Evolutionary conservation across 2,797 vertebrate genomes (phyloP), one percentile per base, ranked within the genome.

Genomic region (Enteromius afrohamiltoni): DNA sequence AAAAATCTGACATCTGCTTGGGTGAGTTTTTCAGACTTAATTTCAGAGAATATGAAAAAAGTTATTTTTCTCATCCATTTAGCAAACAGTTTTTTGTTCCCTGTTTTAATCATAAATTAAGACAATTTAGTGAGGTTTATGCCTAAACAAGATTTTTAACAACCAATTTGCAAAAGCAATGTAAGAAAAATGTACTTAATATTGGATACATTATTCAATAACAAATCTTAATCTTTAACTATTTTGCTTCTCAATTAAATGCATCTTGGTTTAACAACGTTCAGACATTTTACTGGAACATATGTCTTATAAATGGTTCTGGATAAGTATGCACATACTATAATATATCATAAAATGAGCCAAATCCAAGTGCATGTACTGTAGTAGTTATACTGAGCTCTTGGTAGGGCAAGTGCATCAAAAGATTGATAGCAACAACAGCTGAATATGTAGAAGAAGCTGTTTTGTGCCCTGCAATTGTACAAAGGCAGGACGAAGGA

Each of bases 401-500:
- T 13, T 34, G 29, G 42, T 37, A 65, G 37, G 49, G 73, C 49
- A 79, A 51, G 51, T 76, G 53, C 14, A 6, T 65, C 42, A 65
- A 83, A 79, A 65, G 64, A 68, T 23, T 79, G 64, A 83, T 26
- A 45, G 45, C 14, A 17, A 68, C 60, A 21, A 74, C 76, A 45
- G 86, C 84, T 76, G 77, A 79, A 85, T 79, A 78, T 74, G 71
- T 37, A 82, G 31, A 40, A 29, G 49, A 45, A 75, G 70, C 58
- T 74, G 45, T 75, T 82, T 65, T 65, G n/a, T 51, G 80, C n/a
- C 31, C 16, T 68, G 13, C 34, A 53, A 68, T 23, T n/a, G 45
- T 47, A 64, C 55, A 60, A 79, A 83, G 69, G 70, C 23, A 62
- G 64, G 68, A 47, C 1, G 58, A 53, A 42, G 29, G 13, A 83